These are phyloP conservation scores for Pandion haliaetus DNA, from an alignment of 2,113 vertebrate genomes.

Conservation along the genomic window DNA sequence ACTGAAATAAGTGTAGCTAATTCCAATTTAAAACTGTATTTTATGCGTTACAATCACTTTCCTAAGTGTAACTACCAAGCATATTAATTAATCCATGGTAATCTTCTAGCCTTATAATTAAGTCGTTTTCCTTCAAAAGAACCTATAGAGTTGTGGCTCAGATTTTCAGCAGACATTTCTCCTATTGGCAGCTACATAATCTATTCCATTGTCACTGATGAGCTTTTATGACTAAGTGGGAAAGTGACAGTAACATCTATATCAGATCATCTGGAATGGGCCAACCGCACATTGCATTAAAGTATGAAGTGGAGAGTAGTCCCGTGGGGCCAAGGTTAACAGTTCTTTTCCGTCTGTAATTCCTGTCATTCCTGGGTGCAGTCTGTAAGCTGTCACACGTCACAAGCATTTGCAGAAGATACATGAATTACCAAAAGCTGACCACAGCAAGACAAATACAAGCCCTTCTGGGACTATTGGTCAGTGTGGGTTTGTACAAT, in stretches of 20 bases:
- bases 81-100: constrained; percentile 60
- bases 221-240: constrained; percentile 28
- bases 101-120: constrained; percentile 54
- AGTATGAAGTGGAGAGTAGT: constrained; percentile 24
- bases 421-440: not conserved
- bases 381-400: not conserved
- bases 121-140: constrained; percentile 26
- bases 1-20: constrained; percentile 47
- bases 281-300: constrained; percentile 40
- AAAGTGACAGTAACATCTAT: constrained; percentile 47
- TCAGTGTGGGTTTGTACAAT: not conserved
- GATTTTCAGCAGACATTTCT: constrained; percentile 33
- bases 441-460: constrained; percentile 35
- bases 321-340: not conserved
- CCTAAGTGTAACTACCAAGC: constrained; percentile 47
- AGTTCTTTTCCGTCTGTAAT: constrained; percentile 15
- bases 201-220: constrained; percentile 1
- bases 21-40: constrained; percentile 61
- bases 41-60: constrained; percentile 12
- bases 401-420: not conserved
- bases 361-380: constrained; percentile 33
- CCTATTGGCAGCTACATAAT: constrained; percentile 11
- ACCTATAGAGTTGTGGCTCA: not conserved
- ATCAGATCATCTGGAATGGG: constrained; percentile 51
- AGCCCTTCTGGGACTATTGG: not conserved